Conservation (phyloP, 2,113 vertebrate genomes). For the Aix galericulata region DNA sequence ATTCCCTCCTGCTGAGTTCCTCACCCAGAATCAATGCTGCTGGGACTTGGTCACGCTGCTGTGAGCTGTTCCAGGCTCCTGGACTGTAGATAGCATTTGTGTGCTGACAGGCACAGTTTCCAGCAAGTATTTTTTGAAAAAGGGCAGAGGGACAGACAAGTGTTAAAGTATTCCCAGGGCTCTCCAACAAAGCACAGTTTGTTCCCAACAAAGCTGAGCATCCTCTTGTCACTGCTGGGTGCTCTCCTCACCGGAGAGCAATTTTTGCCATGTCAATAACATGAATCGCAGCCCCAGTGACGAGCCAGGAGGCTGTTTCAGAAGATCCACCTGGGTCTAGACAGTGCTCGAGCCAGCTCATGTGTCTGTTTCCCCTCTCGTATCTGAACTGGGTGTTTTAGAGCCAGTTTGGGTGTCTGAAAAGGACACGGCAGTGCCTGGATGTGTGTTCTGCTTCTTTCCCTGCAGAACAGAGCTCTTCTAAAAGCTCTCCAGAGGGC, state of each 20-base stretch:
- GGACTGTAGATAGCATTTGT: background rate
- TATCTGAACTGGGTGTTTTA: background rate
- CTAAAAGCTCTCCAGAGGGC: background rate
- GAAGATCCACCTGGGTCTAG: background rate
- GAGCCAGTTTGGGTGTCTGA: background rate
- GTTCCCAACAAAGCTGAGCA: background rate
- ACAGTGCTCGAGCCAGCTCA: background rate
- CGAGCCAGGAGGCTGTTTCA: background rate
- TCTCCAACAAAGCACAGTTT: background rate
- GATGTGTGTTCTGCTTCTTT: background rate
- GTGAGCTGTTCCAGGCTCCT: background rate
- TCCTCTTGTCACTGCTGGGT: background rate
- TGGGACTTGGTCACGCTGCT: background rate
- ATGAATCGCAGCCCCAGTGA: background rate
- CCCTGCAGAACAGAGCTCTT: background rate
- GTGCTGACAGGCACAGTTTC: background rate
- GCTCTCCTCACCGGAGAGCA: background rate
- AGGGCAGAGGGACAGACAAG: no score
- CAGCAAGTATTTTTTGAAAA: background rate
- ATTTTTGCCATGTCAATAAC: background rate
- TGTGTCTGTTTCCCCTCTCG: background rate
- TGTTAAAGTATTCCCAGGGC: background rate
- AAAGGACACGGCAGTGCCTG: background rate
- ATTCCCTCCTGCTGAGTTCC: background rate
- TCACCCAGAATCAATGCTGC: background rate